Base-by-base conservation (phyloP, 2,113 vertebrate genomes). In the Silurus meridionalis region DNA sequence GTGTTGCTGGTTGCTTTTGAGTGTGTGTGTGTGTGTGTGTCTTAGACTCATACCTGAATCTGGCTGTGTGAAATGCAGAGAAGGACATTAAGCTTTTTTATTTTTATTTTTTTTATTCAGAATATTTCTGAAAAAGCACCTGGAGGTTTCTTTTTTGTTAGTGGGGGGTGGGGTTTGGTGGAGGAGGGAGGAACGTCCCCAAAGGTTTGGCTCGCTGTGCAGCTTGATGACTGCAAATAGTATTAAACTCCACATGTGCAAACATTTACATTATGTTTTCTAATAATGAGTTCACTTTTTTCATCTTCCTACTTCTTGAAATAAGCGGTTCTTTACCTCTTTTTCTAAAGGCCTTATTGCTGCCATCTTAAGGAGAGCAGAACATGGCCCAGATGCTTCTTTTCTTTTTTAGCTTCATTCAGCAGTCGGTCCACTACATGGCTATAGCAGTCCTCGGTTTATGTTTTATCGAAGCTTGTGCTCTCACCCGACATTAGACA, bases 221-320 rank as follows among this genome's bases (percentile, higher is more conserved):
- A 46, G 84, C 86, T 91, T 74, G 14, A 85, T 86, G 90, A 91
- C 91, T 91, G 90, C 87, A 83, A 91, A 91, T 89, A 89, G 87
- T 86, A 90, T 90, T 87, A 89, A 86, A 83, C 84, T 88, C 84
- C 89, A 90, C 91, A 91, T 90, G 86, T 91, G 91, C 90, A 90
- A 91, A 90, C 91, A 91, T 89, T 91, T 91, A 91, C 89, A 80
- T 74, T 17, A 79, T 88, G 83, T 84, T 90, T 90, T 90, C 89
- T 88, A 83, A 46, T 91, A 90, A 91, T 91, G 87, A 90, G 90
- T 77, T 88, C 85, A 87, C 78, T 85, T 83, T 84, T 75, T 82
- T 83, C 57, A 77, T 64, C 8, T 48, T 66, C 28, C 55, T 64
- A 25, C 80, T 82, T 85, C 87, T 77, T 84, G 66, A 85, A 87